A percentile compares a stretch with the other conserved stretches of the same genome.
Conservation (phyloP, 1,140 invertebrate genomes). For the Drosophila malerkotliana region DNA sequence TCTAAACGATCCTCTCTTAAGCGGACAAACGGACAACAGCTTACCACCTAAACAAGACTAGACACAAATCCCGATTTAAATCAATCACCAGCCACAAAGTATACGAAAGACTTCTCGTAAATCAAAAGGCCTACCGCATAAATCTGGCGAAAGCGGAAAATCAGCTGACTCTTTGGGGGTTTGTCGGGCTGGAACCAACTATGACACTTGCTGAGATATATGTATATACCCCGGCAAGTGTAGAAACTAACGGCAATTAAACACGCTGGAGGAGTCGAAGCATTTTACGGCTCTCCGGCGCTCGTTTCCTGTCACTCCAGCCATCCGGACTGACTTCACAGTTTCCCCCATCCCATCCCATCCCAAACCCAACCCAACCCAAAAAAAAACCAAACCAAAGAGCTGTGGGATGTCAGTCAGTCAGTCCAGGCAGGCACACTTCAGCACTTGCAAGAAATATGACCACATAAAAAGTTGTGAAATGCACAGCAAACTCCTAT, state of each 20-base stretch:
- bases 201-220: conserved; percentile 26
- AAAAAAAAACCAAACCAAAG: not conserved
- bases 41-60: too few relatives aligned
- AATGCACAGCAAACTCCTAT: conserved; percentile 46
- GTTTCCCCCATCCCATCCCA: too few relatives aligned
- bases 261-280: conserved; percentile 28
- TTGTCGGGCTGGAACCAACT: not conserved
- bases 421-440: conserved; percentile 56
- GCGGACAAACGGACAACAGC: too few relatives aligned
- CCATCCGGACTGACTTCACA: not conserved
- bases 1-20: not conserved
- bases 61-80: conserved; percentile 1
- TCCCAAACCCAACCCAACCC: too few relatives aligned
- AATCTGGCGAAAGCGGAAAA: conserved; percentile 38
- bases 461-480: conserved; percentile 70
- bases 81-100: not conserved
- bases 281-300: conserved; percentile 48
- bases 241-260: conserved; percentile 55
- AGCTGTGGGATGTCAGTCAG: conserved; percentile 28
- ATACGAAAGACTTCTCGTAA: conserved; percentile 7
- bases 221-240: conserved; percentile 27
- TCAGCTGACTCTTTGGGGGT: conserved; percentile 9
- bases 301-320: conserved; percentile 47
- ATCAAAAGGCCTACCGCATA: conserved; percentile 23
- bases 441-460: conserved; percentile 74